phyloP scores from a whole-genome alignment of 2,888 invertebrate species.

The Papilio gigon region DNA sequence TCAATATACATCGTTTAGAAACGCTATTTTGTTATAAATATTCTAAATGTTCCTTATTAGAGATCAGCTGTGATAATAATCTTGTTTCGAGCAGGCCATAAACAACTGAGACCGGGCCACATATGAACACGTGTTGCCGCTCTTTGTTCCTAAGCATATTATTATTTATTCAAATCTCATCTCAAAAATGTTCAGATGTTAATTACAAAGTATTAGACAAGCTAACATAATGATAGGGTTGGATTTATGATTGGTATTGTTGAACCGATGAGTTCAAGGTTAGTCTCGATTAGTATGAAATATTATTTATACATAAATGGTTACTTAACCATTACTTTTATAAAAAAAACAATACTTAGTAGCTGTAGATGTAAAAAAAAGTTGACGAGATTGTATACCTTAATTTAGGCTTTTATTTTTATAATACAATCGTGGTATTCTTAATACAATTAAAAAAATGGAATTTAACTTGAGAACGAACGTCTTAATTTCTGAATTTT shows the following conservation, averaged over 20 bases:
- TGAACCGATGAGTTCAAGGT: conserved; percentile 66
- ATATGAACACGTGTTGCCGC: conserved; percentile 20
- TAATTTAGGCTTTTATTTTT: too few relatives aligned
- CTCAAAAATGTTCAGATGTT: conserved; percentile 45
- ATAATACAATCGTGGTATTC: too few relatives aligned
- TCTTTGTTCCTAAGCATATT: conserved; percentile 35
- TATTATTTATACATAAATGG: background rate
- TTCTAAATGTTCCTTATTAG: conserved; percentile 7
- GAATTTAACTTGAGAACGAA: too few relatives aligned
- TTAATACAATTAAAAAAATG: too few relatives aligned
- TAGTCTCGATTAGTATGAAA: conserved; percentile 44
- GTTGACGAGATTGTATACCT: too few relatives aligned
- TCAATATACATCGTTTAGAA: too few relatives aligned
- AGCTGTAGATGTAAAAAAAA: too few relatives aligned
- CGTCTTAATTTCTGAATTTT: too few relatives aligned
- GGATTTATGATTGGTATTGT: conserved; percentile 47
- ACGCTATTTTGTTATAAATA: background rate
- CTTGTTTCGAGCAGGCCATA: conserved; percentile 9
- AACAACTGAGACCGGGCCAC: conserved; percentile 21
- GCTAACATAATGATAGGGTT: conserved; percentile 58
- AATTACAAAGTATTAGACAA: conserved; percentile 59
- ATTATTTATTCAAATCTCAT: conserved; percentile 33
- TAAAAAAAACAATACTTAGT: too few relatives aligned
- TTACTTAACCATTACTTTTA: background rate
- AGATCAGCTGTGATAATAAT: conserved; percentile 22